Evolutionary conservation across 2,113 vertebrate genomes (phyloP), one percentile per base, ranked within the genome.

Genomic region (Paralichthys olivaceus): DNA sequence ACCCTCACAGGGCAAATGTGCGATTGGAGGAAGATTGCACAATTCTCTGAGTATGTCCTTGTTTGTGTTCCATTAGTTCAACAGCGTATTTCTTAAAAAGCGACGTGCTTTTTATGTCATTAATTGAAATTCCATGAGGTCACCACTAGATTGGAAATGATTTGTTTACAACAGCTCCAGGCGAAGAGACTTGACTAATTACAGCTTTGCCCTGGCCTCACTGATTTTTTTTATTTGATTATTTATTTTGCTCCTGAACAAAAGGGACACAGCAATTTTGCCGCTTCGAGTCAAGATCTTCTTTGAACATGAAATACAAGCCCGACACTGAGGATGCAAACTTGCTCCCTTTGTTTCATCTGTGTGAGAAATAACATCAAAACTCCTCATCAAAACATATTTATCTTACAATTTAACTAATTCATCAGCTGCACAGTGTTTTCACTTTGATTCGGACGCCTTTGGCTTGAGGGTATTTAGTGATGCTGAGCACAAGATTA

Each of bases 51-150:
- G 76, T 13, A 69, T 58, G 62, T 81, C 64, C 73, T 83, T 84
- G 81, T 56, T 43, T 63, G 55, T 69, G 43, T 61, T 82, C 54
- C 60, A 64, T 55, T 60, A 70, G 59, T 47, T 26, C 19, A 23
- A 63, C 62, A 69, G 54, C 66, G 28, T 69, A 25, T 74, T 73
- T 69, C 53, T 75, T 72, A 75, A 84, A 83, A 81, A 87, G 72
- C 66, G 13, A 32, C 71, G 45, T 56, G 58, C 56, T 68, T 91
- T 91, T 91, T 72, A 81, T 74, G 29, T 75, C 17, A 73, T 85
- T 88, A 85, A 92, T 91, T 89, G 78, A 88, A 90, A 90, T 87
- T 85, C 40, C 40, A 53, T 72, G 13, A 91, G 88, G 88, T 92
- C 87, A 91, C 80, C 22, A 26, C 62, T 67, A 77, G 57, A 91